Base-by-base conservation (phyloP, 2,113 vertebrate genomes). In the Pygoscelis antarcticus region DNA sequence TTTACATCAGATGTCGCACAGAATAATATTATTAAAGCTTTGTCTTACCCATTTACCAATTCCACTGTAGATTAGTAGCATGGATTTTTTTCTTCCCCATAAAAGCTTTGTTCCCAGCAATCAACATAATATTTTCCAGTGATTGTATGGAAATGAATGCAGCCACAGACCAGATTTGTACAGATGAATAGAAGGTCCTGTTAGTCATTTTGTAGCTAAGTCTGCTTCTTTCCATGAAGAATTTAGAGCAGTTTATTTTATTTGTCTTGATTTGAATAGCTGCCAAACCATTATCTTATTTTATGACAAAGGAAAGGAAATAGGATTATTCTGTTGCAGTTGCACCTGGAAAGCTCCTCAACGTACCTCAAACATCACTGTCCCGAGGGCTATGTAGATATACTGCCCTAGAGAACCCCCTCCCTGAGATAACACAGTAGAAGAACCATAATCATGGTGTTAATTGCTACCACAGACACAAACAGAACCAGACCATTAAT, bases 1-100 rank as follows among this genome's bases (percentile, higher is more conserved):
- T 98, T 98, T 97, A 97, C 96, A 98, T 97, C 97, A 95, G 94
- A 75, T 81, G 78, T 91, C 30, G 40, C 93, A 47, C 83, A 81
- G 97, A 93, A 97, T 91, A 96, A 95, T 91, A 69, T 96, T 93
- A 97, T 92, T 96, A 96, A 94, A 96, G 88, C 90, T 80, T 79
- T 92, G 89, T 85, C 95, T 94, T 95, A 95, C 69, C 80, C 95
- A 90, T 92, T 98, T 97, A 93, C 97, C 96, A 96, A 86, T 97
- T 97, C 92, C 91, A 97, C 72, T 96, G 93, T 81, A 97, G 95
- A 98, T 97, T 64, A 97, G 95, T 74, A 76, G 58, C 72, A 38
- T 47, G 64, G 80, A 86, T 71, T 92, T 78, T 64, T 60, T 84
- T 69, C 79, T 60, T 77, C 61, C 90, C 69, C 64, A 64, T 52